phyloP scores from a whole-genome alignment of 2,113 vertebrate species.

The Tylochromis polylepis region DNA sequence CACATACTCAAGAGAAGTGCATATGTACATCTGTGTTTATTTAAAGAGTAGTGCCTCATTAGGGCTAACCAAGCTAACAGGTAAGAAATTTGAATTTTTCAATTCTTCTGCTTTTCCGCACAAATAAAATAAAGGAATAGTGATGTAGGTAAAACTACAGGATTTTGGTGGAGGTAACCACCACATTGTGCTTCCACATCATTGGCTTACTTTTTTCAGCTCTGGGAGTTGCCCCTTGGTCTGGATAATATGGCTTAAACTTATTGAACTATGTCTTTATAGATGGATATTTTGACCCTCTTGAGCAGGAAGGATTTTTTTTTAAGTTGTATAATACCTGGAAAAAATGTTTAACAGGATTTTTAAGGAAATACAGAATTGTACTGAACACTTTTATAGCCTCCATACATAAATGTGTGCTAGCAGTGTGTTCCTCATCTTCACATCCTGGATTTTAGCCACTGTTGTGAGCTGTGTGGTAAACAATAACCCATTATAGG shows the following conservation, averaged over 20 bases:
- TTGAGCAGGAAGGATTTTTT: not conserved
- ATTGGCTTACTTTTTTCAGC: not conserved
- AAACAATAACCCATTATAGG: constrained; percentile 62
- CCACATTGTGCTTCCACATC: not conserved
- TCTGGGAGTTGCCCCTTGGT: not conserved
- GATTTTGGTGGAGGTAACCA: not conserved
- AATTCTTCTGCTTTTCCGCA: not conserved
- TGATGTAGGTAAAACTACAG: not conserved
- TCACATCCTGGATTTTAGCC: constrained; percentile 53
- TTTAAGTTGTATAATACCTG: not conserved
- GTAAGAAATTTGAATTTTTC: not conserved
- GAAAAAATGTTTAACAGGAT: not conserved
- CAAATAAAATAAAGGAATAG: not conserved
- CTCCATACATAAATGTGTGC: constrained; percentile 22
- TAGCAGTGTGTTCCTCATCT: constrained; percentile 35
- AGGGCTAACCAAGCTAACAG: not conserved
- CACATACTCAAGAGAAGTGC: not conserved
- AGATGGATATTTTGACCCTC: not conserved
- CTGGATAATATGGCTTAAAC: not conserved
- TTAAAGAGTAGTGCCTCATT: not conserved
- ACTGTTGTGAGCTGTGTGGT: constrained; percentile 53
- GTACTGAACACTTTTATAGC: not conserved
- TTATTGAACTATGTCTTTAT: not conserved
- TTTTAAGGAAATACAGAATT: not conserved
- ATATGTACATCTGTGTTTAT: not conserved